phyloP scores from a whole-genome alignment of 2,888 invertebrate species.

The Theretra japonica region DNA sequence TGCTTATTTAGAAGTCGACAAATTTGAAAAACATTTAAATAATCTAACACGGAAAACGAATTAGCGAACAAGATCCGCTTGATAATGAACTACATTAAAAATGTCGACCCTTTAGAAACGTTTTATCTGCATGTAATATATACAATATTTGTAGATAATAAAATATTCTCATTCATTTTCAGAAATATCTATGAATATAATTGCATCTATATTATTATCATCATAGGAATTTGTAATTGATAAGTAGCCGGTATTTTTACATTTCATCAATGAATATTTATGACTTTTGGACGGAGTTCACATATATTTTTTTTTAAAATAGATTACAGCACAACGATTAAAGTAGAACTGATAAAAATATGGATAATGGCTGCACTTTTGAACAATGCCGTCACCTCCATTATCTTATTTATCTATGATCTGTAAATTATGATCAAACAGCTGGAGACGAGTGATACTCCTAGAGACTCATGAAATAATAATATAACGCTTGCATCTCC shows the following conservation, averaged over 20 bases:
- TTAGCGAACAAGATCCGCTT: constrained; percentile 7
- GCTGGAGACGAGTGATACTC: too few relatives aligned
- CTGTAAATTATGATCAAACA: too few relatives aligned
- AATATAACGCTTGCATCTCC: too few relatives aligned
- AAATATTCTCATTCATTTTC: neutral
- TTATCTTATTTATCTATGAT: too few relatives aligned
- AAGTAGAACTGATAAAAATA: too few relatives aligned
- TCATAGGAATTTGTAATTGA: neutral
- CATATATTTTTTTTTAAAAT: too few relatives aligned
- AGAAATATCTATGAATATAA: neutral
- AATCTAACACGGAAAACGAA: constrained; percentile 22
- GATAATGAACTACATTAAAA: neutral
- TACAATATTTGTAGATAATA: neutral
- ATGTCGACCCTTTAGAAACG: neutral
- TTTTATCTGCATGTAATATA: neutral
- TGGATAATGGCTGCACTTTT: too few relatives aligned
- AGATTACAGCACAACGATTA: too few relatives aligned
- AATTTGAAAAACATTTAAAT: neutral
- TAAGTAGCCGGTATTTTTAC: neutral
- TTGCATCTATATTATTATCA: neutral
- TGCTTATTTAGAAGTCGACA: neutral
- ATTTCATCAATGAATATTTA: neutral
- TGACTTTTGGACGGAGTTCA: neutral
- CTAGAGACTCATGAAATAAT: too few relatives aligned
- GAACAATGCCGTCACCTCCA: too few relatives aligned